These are phyloP conservation scores for Brachionus plicatilis DNA, from an alignment of 1,140 invertebrate genomes.

Conservation along the genomic window DNA sequence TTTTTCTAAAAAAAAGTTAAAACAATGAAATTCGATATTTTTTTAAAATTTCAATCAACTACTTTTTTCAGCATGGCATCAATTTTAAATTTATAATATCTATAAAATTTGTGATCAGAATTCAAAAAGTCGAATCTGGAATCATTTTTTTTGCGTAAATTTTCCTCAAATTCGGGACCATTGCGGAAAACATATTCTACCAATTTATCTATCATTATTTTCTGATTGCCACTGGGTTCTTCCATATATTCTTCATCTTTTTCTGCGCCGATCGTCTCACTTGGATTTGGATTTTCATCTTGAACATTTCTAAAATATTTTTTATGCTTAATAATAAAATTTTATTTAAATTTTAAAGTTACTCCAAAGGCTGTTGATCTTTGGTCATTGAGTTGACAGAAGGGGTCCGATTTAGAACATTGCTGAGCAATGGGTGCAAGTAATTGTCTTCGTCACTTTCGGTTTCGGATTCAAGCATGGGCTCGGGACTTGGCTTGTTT, in stretches of 20 bases:
- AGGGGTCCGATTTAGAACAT: neutral
- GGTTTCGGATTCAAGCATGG: conserved; percentile 42
- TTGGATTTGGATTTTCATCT: neutral
- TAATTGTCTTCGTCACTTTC: conserved; percentile 63
- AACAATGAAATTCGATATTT: too few species aligned
- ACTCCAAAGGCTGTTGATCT: neutral
- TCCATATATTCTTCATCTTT: neutral
- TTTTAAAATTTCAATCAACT: neutral
- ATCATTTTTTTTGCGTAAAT: conserved; percentile 78
- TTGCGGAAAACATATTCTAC: conserved; percentile 88
- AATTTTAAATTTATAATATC: conserved; percentile 63
- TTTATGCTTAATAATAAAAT: neutral
- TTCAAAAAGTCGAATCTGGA: conserved; percentile 75
- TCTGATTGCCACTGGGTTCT: conserved; percentile 58
- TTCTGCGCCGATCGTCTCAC: neutral
- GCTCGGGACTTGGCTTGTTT: neutral
- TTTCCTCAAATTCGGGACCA: conserved; percentile 81
- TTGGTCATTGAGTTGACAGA: neutral
- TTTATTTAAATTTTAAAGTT: neutral
- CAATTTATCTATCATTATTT: conserved; percentile 88
- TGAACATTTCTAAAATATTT: neutral
- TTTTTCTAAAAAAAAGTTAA: neutral
- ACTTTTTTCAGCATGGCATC: conserved; percentile 5
- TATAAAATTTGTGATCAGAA: conserved; percentile 66
- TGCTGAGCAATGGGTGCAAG: conserved; percentile 63